Conservation (phyloP, 2,888 invertebrate genomes). For the Heliconius cydno region DNA sequence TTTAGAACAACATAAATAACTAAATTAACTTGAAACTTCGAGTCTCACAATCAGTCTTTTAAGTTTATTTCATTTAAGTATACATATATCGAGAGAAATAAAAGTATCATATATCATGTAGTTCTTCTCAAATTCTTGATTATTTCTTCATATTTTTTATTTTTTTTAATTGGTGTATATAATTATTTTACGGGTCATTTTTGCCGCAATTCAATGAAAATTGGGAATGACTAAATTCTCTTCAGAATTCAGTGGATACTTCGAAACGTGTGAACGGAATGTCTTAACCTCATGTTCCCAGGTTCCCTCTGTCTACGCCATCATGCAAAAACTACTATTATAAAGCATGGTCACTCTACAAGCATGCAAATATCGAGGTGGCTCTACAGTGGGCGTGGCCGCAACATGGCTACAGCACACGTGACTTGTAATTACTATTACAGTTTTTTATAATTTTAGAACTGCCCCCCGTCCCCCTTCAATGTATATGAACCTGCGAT, state of each 20-base stretch:
- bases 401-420: conserved; percentile 41
- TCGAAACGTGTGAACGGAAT: no score
- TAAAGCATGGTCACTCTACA: conserved; percentile 3
- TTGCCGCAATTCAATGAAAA: no score
- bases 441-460: conserved; percentile 25
- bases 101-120: not conserved
- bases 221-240: no score
- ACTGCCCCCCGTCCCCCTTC: not conserved
- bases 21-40: not conserved
- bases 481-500: not conserved
- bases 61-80: not conserved
- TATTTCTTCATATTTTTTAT: not conserved
- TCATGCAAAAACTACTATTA: not conserved
- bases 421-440: conserved; percentile 27
- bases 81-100: not conserved
- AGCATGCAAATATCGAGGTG: conserved; percentile 31
- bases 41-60: not conserved
- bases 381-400: conserved; percentile 32
- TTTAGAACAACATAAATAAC: conserved; percentile 17
- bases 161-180: not conserved
- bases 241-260: no score
- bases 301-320: no score
- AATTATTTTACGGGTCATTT: not conserved
- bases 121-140: not conserved
- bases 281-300: no score